A percentile compares a stretch with the other conserved stretches of the same genome.
Conservation (phyloP, 2,888 invertebrate species). For the Rhyacophila evoluta region DNA sequence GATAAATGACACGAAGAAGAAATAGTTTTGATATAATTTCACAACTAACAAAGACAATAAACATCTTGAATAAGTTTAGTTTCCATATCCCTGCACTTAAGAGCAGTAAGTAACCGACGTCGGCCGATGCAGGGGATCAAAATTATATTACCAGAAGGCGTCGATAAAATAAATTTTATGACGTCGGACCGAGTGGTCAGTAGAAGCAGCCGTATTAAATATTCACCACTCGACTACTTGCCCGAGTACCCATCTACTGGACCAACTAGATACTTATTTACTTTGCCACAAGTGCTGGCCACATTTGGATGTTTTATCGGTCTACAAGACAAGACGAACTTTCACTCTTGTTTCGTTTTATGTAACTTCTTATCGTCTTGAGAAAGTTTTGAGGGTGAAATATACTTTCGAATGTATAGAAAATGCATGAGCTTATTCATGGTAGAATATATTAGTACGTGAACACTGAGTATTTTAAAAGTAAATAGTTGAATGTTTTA, state of each 20-base stretch:
- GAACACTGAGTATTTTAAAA: too few relatives aligned
- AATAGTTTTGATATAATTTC: too few relatives aligned
- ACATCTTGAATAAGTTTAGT: too few relatives aligned
- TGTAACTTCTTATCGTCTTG: slow-evolving; percentile 9
- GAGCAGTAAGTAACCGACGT: background rate
- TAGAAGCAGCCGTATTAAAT: slow-evolving; percentile 33
- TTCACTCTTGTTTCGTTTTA: background rate
- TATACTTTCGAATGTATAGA: background rate
- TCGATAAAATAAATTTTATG: slow-evolving; percentile 46
- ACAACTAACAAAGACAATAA: too few relatives aligned
- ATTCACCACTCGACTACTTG: slow-evolving; percentile 39
- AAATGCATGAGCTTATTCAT: too few relatives aligned
- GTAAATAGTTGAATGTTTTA: too few relatives aligned
- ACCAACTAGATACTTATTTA: slow-evolving; percentile 37
- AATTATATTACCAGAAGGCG: slow-evolving; percentile 40
- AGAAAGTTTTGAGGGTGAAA: background rate
- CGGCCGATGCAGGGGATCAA: slow-evolving; percentile 36
- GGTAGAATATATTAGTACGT: too few relatives aligned
- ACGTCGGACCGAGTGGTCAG: slow-evolving; percentile 42
- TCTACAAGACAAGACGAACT: background rate
- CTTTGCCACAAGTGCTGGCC: slow-evolving; percentile 25
- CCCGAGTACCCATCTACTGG: slow-evolving; percentile 27
- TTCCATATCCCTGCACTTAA: background rate
- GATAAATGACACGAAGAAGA: too few relatives aligned
- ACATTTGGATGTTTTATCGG: slow-evolving; percentile 29